Conservation (phyloP, 2,888 invertebrate genomes). For the Lydus trimaculatus region DNA sequence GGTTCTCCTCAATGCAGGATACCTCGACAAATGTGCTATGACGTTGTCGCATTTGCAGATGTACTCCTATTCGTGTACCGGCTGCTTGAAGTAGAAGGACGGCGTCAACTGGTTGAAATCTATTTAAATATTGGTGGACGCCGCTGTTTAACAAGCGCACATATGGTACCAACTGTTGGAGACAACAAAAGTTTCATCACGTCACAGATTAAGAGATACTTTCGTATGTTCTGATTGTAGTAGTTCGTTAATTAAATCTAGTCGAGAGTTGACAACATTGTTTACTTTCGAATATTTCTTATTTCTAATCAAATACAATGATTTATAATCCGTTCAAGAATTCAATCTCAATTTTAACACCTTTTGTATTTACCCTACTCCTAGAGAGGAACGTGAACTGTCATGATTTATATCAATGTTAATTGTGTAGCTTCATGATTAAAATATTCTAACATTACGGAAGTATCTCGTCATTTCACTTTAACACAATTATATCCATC, state of each 20-base stretch:
- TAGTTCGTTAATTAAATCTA: constrained; percentile 9
- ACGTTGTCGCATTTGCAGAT: too few species aligned
- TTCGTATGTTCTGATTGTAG: background rate
- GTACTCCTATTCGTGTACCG: too few species aligned
- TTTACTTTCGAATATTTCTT: background rate
- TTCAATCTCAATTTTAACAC: background rate
- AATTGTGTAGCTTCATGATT: background rate
- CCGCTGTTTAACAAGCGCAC: background rate
- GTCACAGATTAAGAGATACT: constrained; percentile 9
- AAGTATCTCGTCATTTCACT: background rate
- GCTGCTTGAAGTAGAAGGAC: too few species aligned
- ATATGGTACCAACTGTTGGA: constrained; percentile 9
- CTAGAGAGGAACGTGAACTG: background rate
- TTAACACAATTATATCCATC: background rate
- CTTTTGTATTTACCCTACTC: background rate
- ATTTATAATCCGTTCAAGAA: background rate
- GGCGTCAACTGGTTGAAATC: background rate
- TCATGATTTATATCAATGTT: constrained; percentile 15
- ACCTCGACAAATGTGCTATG: too few species aligned
- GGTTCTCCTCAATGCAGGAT: too few species aligned
- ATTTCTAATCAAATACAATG: background rate
- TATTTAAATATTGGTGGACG: background rate
- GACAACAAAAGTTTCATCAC: constrained; percentile 7
- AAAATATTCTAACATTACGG: background rate
- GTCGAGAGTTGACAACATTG: constrained; percentile 8